phyloP scores from a whole-genome alignment of 2,888 invertebrate genomes.

The Laothoe populi region DNA sequence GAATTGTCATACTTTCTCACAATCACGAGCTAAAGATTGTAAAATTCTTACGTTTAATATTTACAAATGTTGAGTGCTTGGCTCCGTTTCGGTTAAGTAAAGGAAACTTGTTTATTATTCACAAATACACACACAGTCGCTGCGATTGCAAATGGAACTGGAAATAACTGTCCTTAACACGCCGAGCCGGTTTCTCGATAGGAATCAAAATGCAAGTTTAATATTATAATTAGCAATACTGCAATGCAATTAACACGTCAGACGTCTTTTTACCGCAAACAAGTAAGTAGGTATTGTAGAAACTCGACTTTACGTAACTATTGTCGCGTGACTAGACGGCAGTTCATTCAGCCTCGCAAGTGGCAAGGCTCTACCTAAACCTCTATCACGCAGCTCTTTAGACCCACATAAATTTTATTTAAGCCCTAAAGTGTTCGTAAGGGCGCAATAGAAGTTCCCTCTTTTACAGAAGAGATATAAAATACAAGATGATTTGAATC shows the following conservation, averaged over 20 bases:
- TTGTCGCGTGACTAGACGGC: conserved; percentile 68
- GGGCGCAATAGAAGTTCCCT: neutral
- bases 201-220: conserved; percentile 59
- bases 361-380: neutral
- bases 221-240: conserved; percentile 68
- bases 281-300: conserved; percentile 69
- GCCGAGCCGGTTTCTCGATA: conserved; percentile 53
- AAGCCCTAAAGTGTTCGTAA: neutral
- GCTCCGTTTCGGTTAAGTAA: conserved; percentile 10
- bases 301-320: conserved; percentile 70
- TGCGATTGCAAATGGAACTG: conserved; percentile 37
- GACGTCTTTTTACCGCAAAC: conserved; percentile 71
- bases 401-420: neutral
- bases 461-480: neutral
- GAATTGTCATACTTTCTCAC: conserved; percentile 39
- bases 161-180: conserved; percentile 52
- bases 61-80: conserved; percentile 1
- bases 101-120: conserved; percentile 22
- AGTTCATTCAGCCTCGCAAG: conserved; percentile 70
- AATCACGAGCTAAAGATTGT: conserved; percentile 11
- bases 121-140: conserved; percentile 25
- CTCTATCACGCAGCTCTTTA: neutral
- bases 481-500: neutral
- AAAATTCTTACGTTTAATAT: conserved; percentile 12
- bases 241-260: conserved; percentile 77